Conservation (phyloP, 2,797 vertebrate species). For the Hafferia zeledoni region DNA sequence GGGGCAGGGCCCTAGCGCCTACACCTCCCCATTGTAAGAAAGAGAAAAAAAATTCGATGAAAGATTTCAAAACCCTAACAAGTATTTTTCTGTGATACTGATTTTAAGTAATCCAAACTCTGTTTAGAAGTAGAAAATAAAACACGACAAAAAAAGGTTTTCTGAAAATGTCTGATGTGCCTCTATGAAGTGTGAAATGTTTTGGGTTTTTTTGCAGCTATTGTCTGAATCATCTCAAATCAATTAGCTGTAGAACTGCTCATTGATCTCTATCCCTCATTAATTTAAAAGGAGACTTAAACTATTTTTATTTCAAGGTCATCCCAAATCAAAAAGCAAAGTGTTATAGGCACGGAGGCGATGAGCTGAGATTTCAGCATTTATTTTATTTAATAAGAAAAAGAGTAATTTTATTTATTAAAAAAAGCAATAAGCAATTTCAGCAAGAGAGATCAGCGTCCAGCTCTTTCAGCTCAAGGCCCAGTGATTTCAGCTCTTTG, state of each 20-base stretch:
- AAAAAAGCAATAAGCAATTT: too few species aligned
- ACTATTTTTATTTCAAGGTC: not conserved
- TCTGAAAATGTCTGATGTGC: not conserved
- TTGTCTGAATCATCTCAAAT: not conserved
- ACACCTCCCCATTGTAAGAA: too few species aligned
- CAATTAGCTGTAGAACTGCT: not conserved
- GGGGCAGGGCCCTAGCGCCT: too few species aligned
- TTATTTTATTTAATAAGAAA: too few species aligned
- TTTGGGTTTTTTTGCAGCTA: not conserved
- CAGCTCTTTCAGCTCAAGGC: too few species aligned
- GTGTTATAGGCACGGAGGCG: too few species aligned
- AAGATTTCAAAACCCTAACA: too few species aligned
- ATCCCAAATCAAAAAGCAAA: not conserved
- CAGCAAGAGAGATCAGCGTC: too few species aligned
- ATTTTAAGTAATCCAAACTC: not conserved
- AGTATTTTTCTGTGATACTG: not conserved
- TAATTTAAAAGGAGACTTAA: not conserved
- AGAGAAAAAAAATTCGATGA: too few species aligned
- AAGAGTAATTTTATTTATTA: too few species aligned
- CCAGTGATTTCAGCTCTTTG: too few species aligned
- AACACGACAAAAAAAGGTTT: not conserved
- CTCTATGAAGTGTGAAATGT: not conserved
- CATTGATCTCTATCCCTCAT: not conserved
- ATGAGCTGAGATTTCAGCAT: too few species aligned
- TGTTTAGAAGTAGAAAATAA: not conserved